Evolutionary conservation across 2,797 vertebrate genomes (phyloP).

Genomic region (Poecilia velifera): DNA sequence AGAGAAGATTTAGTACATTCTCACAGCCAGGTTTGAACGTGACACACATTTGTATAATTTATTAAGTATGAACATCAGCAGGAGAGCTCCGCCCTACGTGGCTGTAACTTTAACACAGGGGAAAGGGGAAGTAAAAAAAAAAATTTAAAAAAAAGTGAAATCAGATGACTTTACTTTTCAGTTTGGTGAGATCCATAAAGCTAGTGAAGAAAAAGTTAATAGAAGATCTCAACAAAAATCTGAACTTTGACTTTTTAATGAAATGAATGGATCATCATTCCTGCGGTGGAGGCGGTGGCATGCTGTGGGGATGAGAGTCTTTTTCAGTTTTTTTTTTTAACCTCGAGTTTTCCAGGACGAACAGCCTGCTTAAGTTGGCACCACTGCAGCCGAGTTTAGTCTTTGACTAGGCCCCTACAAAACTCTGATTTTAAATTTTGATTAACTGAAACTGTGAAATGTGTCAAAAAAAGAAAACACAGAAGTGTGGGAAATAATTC

Average conservation of each 20-base stretch:
- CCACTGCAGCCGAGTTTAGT: not conserved
- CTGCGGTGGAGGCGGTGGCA: too few relatives aligned
- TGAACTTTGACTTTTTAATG: too few relatives aligned
- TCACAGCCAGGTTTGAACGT: constrained; percentile 15
- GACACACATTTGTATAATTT: constrained; percentile 32
- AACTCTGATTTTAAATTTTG: not conserved
- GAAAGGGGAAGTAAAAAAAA: not conserved
- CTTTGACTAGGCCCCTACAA: too few relatives aligned
- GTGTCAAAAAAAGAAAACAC: too few relatives aligned
- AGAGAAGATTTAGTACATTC: constrained; percentile 8
- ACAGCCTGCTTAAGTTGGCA: not conserved
- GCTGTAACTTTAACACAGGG: not conserved
- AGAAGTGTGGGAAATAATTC: too few relatives aligned
- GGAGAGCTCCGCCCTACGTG: not conserved
- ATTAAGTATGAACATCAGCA: constrained; percentile 9
- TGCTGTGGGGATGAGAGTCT: too few relatives aligned
- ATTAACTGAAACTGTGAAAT: not conserved
- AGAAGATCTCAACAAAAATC: too few relatives aligned
- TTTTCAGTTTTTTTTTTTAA: too few relatives aligned
- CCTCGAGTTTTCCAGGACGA: not conserved
- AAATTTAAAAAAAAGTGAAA: not conserved
- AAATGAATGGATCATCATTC: too few relatives aligned
- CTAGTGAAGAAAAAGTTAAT: not conserved
- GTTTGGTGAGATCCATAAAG: not conserved
- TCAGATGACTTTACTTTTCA: not conserved